Percentiles rank a stretch among this genome's conserved stretches.
These are phyloP conservation scores for Tangara arthus DNA, from an alignment of 2,797 vertebrate species.

Conservation along the genomic window DNA sequence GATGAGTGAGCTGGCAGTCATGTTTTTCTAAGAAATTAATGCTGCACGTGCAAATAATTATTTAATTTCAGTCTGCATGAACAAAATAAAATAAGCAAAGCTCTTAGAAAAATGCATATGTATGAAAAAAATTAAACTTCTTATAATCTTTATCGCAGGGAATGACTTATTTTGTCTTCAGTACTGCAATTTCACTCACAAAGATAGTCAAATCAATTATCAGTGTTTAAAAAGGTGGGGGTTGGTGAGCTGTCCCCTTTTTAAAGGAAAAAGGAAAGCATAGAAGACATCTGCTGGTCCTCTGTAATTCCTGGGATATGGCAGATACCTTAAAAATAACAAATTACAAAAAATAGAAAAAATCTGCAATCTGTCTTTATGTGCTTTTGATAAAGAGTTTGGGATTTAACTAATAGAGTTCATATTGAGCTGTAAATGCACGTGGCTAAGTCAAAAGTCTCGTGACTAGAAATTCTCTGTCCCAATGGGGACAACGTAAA, in stretches of 20 bases:
- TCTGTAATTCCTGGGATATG: not conserved
- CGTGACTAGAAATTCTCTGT: not conserved
- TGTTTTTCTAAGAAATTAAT: not conserved
- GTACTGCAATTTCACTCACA: not conserved
- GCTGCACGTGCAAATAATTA: not conserved
- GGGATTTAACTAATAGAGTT: not conserved
- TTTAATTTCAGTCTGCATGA: not conserved
- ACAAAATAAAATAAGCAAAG: not conserved
- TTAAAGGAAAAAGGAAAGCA: not conserved
- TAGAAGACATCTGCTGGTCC: not conserved
- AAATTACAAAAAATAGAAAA: not conserved
- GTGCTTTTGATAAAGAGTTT: not conserved
- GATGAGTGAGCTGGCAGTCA: not conserved
- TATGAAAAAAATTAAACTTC: not conserved
- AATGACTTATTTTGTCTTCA: not conserved
- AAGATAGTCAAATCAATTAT: not conserved
- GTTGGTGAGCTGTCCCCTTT: not conserved
- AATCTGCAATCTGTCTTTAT: not conserved
- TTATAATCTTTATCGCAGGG: not conserved
- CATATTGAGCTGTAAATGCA: not conserved
- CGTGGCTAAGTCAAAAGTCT: not conserved
- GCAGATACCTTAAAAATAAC: not conserved
- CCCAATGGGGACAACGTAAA: rapidly evolving
- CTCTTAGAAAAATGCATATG: not conserved
- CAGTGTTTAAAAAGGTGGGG: not conserved